Percentiles rank a stretch among this genome's conserved stretches.
These are phyloP conservation scores for Stomatorhinus walkeri DNA, from an alignment of 2,797 vertebrate genomes.

Conservation along the genomic window DNA sequence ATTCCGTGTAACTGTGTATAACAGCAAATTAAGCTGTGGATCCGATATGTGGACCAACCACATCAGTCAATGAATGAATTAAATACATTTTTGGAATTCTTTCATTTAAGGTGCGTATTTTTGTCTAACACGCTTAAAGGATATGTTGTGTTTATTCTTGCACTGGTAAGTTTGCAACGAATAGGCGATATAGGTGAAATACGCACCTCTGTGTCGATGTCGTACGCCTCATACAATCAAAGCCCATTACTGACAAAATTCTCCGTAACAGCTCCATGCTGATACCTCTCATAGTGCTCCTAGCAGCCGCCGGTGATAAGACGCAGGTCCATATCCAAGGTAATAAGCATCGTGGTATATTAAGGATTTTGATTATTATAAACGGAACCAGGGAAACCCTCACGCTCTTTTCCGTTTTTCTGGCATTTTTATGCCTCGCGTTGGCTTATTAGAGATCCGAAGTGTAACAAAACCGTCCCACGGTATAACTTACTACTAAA, in stretches of 20 bases:
- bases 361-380: neutral
- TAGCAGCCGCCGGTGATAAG: neutral
- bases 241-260: constrained; percentile 58
- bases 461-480: neutral
- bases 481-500: constrained; percentile 1
- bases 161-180: neutral
- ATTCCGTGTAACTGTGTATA: neutral
- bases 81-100: neutral
- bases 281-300: constrained; percentile 47
- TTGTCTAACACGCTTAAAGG: neutral
- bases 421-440: neutral
- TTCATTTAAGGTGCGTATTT: neutral
- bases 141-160: neutral
- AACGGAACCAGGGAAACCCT: neutral
- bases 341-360: neutral
- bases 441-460: neutral
- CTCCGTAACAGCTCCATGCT: constrained; percentile 65
- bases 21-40: neutral
- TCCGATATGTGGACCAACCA: neutral
- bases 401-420: neutral
- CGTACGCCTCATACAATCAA: constrained; percentile 61
- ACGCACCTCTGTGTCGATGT: constrained; percentile 57
- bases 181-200: neutral
- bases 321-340: neutral
- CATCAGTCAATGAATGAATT: neutral